These are phyloP conservation scores for Drosophila peninsularis DNA, from an alignment of 2,888 invertebrate species.

Conservation along the genomic window DNA sequence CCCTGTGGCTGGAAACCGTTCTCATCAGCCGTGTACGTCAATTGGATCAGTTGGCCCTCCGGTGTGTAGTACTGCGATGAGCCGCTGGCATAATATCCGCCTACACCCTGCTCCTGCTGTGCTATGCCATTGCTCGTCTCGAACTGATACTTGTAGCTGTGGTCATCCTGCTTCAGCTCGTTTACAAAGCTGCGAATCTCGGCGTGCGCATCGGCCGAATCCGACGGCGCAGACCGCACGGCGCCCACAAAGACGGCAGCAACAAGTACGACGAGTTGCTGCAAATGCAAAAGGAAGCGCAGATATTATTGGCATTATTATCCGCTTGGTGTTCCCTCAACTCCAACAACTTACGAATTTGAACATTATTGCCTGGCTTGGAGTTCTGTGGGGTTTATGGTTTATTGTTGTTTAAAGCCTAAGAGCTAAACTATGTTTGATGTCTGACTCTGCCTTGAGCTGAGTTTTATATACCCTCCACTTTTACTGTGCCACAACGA, in stretches of 20 bases:
- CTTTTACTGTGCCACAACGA: constrained; percentile 43
- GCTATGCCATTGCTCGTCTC: constrained; percentile 87
- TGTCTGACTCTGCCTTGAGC: constrained; percentile 45
- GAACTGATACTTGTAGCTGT: constrained; percentile 84
- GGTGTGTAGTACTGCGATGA: constrained; percentile 85
- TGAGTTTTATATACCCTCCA: constrained; percentile 61
- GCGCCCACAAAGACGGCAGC: constrained; percentile 40
- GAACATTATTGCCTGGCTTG: constrained; percentile 75
- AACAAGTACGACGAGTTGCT: constrained; percentile 66
- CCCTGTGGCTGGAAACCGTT: constrained; percentile 86
- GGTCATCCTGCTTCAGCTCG: constrained; percentile 80
- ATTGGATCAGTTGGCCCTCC: constrained; percentile 84
- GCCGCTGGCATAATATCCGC: constrained; percentile 86
- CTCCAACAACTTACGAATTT: constrained; percentile 75
- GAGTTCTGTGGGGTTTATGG: constrained; percentile 29
- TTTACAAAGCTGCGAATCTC: constrained; percentile 83
- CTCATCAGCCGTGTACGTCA: constrained; percentile 86
- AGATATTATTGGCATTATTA: constrained; percentile 6
- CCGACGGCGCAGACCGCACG: constrained; percentile 55
- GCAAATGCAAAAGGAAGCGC: constrained; percentile 21
- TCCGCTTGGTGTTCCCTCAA: constrained; percentile 4
- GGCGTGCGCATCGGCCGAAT: constrained; percentile 75
- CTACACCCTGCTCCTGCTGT: constrained; percentile 86
- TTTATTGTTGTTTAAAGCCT: constrained; percentile 64
- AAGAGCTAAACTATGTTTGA: constrained; percentile 75